Percentiles rank a stretch among this genome's conserved stretches.
Conservation (phyloP, 2,113 vertebrate species). For the Chrysochloris asiatica region DNA sequence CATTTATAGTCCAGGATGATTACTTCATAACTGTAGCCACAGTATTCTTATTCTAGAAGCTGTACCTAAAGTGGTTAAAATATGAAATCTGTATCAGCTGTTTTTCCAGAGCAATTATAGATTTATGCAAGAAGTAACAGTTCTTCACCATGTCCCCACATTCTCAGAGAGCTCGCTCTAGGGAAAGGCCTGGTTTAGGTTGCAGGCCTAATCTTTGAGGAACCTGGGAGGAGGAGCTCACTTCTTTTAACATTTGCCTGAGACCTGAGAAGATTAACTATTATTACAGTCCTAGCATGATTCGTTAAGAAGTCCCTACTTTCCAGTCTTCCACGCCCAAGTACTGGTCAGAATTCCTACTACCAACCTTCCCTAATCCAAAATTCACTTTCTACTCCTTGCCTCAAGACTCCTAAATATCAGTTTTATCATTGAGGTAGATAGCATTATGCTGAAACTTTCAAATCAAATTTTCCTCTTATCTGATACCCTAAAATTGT, state of each 20-base stretch:
- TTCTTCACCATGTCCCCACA: background rate
- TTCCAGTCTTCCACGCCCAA: background rate
- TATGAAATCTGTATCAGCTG: background rate
- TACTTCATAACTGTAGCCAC: background rate
- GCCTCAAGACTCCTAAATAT: background rate
- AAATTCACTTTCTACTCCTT: background rate
- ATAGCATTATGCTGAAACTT: too few relatives aligned
- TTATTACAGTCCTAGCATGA: background rate
- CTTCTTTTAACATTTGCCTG: too few relatives aligned
- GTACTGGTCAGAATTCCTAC: background rate
- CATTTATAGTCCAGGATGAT: background rate
- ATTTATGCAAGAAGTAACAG: background rate
- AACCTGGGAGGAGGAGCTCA: background rate
- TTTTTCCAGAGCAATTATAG: too few relatives aligned
- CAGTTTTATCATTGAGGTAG: background rate
- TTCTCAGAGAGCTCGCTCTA: background rate
- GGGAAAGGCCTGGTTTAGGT: background rate
- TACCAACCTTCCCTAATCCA: background rate
- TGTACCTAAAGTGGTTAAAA: background rate
- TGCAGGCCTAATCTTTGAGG: background rate
- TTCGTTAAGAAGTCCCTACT: background rate
- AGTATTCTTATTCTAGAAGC: background rate
- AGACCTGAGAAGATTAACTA: too few relatives aligned
- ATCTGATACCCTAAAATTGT: too few relatives aligned
- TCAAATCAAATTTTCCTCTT: too few relatives aligned